Percentiles rank a stretch among this genome's conserved stretches.
These are phyloP conservation scores for Priocnemis perturbator DNA, from an alignment of 2,888 invertebrate genomes.

Conservation along the genomic window DNA sequence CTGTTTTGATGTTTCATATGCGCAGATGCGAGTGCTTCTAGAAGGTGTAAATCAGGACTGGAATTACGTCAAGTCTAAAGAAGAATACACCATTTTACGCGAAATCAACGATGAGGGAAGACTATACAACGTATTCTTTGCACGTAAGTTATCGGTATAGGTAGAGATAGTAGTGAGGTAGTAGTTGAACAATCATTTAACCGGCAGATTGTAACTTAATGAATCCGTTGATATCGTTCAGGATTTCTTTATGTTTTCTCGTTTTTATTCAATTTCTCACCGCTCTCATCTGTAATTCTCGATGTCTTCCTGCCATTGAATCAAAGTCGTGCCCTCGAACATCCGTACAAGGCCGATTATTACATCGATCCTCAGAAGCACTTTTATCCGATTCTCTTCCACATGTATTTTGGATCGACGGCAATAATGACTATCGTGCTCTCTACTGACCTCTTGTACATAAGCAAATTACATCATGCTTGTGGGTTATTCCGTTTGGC, in stretches of 20 bases:
- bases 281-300: background rate
- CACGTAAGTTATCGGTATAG: too few relatives aligned
- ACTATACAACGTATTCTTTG: background rate
- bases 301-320: slow-evolving; percentile 8
- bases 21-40: too few relatives aligned
- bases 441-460: background rate
- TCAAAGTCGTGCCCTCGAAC: slow-evolving; percentile 1
- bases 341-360: slow-evolving; percentile 1
- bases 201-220: too few relatives aligned
- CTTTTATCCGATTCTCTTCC: slow-evolving; percentile 3
- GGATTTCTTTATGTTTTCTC: background rate
- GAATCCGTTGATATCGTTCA: background rate
- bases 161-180: too few relatives aligned
- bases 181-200: too few relatives aligned
- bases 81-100: background rate
- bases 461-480: background rate
- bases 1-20: too few relatives aligned
- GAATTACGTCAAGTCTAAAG: background rate
- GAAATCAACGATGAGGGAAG: background rate
- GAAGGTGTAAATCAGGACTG: too few relatives aligned
- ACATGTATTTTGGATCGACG: slow-evolving; percentile 1
- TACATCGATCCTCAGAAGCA: slow-evolving; percentile 6
- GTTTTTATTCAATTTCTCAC: background rate
- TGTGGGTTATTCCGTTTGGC: background rate
- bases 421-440: background rate